Base-by-base conservation (phyloP, 2,113 vertebrate genomes). In the Chamaetylas fuelleborni region DNA sequence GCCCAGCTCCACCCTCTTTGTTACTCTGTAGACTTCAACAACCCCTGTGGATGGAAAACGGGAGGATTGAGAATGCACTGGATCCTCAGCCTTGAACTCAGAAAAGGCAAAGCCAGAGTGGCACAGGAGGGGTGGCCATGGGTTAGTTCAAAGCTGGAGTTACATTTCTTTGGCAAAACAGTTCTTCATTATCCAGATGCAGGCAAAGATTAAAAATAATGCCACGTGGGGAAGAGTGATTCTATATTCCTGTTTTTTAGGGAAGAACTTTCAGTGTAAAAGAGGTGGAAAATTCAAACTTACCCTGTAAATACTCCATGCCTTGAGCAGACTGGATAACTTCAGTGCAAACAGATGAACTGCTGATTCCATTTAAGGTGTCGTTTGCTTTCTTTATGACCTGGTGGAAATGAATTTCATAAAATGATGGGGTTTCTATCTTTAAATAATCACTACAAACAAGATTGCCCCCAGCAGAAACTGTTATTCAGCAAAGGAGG, bases 241-340 rank as follows among this genome's bases (percentile, higher is more conserved):
- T 40, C 23, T 18, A 3, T 28, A 16, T 19, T 40, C 33, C 31
- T 42, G 22, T 1, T 80, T 74, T 76, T 33, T 36, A 77, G 57
- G 78, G 48, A 53, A 61, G 56, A 83, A 47, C 22, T 83, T 38
- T 10, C 45, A 84, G 3, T 7, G n/a, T 19, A 62, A 61, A 50
- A 71, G 81, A 81, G 2, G 3, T 1, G 31, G 48, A 50, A 67
- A 79, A 86, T 72, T 9, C 51, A 79, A 86, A 94, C 98, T 97
- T 98, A 99, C 99, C 99, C 86, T 99, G 95, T 85, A 99, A 98
- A 98, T 99, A 99, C 77, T 99, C 99, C 99, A 99, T 99, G 96
- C 99, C 99, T 96, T 99, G 99, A 48, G 98, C 99, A 64, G 99
- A 99, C 95, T 99, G 99, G 98, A 99, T 99, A 86, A 99, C 99